Base-by-base conservation (phyloP, 2,113 vertebrate genomes). In the Ptychochromis oligacanthus region DNA sequence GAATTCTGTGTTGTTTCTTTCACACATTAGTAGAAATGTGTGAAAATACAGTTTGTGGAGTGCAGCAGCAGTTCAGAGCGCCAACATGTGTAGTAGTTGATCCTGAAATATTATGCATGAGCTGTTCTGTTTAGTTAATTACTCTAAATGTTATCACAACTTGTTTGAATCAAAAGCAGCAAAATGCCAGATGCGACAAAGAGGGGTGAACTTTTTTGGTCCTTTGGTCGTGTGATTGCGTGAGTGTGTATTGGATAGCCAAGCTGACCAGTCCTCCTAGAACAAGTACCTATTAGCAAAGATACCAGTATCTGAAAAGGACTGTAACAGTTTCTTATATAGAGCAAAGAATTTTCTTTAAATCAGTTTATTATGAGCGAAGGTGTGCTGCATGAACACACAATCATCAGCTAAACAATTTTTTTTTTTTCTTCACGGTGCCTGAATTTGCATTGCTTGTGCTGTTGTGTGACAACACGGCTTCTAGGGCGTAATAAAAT, bases 401-500 rank as follows among this genome's bases (percentile, higher is more conserved):
- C 10, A 4, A 24, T 56, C 24, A 56, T 12, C n/a, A 12, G 20
- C 20, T 22, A 24, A 56, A 22, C 9, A 12, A 12, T 8, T 12
- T 38, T 7, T 10, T 36, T 62, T 38, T 3, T 61, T 0, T 18
- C 36, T 0, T 1, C 0, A 61, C 3, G 1, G 6, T 2, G 24
- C 9, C 49, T 52, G 28, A n/a, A n/a, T 55, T 55, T 54, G 49
- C 17, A 20, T 20, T 18, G 7, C 4, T 18, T 52, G 49, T 12
- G 5, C n/a, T n/a, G 4, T 56, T 56, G n/a, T 56, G 11, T 55
- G 54, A n/a, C 54, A n/a, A 10, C 11, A 15, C 10, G 31, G 11
- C 17, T 0, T 2, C 1, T 70, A 0, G 10, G 4, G 65, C 0
- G 2, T 31, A 1, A 52, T 52, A 5, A 52, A 14, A 28, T 20